Evolutionary conservation across 2,888 invertebrate genomes (phyloP), one percentile per base, ranked within the genome.

Genomic region (Nymphalis polychloros): DNA sequence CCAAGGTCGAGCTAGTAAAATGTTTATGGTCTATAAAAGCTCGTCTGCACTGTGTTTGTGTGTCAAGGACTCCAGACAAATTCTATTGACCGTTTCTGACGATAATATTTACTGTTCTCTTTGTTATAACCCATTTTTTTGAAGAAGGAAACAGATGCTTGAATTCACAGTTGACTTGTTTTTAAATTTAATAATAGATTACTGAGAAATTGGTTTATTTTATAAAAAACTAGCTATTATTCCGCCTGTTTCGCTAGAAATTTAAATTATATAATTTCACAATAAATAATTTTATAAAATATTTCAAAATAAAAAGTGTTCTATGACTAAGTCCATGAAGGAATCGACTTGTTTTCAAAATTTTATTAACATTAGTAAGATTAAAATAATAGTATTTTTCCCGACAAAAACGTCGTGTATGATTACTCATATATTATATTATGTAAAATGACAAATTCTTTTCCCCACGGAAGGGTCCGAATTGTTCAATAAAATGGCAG

Each of bases 1-100:
- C 76, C 90, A 91, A 92, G 92, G 92, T 88, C 88, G 90, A 72
- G 89, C 90, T 91, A 92, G 92, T 92, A 92, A 92, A 92, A 91
- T 91, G 90, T 92, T 92, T 92, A 92, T 92, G 87, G 90, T 81
- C 91, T 89, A 92, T 92, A 92, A 92, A 92, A 86, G 77, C 87
- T 84, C 88, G 90, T 88, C 89, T 89, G 86, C 84, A 87, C 82
- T 84, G 87, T 89, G 91, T 90, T 90, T 90, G 85, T 90, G 80
- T 92, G 92, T 92, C 92, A 92, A 92, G 92, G 91, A 85, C 90
- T 85, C 85, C 81, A 89, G 89, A 87, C 87, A 86, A 77, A 86
- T 87, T 89, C 88, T 89, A 89, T 89, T 68, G 70, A 59, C 65
- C 68, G 69, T 63, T 68, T 41, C 23, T 64, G 63, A 60, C 69